phyloP scores from a whole-genome alignment of 1,140 invertebrate species.

The Rhyzopertha dominica region DNA sequence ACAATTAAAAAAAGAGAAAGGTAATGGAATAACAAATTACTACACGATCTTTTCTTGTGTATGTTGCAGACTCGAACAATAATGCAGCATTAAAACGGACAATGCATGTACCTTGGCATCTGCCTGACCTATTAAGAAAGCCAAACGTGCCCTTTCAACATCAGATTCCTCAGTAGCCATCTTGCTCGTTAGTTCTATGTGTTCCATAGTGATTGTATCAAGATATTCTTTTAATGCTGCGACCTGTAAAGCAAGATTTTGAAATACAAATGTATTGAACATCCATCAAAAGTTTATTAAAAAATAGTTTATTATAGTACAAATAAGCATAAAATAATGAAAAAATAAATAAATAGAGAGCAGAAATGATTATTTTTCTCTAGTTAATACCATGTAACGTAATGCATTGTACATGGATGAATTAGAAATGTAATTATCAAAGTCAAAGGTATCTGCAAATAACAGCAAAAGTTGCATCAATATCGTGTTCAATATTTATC shows the following conservation, averaged over 20 bases:
- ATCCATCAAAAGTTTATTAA: neutral
- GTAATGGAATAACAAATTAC: no score
- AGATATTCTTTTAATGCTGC: slow-evolving; percentile 67
- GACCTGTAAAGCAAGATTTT: slow-evolving; percentile 52
- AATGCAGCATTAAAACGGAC: slow-evolving; percentile 78
- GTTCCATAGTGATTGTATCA: slow-evolving; percentile 56
- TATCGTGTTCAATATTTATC: no score
- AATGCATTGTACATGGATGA: no score
- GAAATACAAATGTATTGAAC: neutral
- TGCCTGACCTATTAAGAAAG: slow-evolving; percentile 55
- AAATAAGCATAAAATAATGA: no score
- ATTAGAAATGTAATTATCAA: no score
- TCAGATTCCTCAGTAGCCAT: slow-evolving; percentile 48
- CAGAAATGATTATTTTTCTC: no score
- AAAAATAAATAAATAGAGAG: no score
- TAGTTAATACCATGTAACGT: no score
- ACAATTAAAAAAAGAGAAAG: no score
- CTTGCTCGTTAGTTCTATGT: slow-evolving; percentile 47
- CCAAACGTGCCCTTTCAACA: slow-evolving; percentile 52
- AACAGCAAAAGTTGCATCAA: no score
- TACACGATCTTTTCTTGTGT: slow-evolving; percentile 41
- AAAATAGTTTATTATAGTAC: no score
- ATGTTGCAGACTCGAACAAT: slow-evolving; percentile 72
- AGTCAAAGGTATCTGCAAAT: no score
- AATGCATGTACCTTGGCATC: slow-evolving; percentile 74